Base-by-base conservation (phyloP, 2,797 vertebrate species). In the Diplodus puntazzo region DNA sequence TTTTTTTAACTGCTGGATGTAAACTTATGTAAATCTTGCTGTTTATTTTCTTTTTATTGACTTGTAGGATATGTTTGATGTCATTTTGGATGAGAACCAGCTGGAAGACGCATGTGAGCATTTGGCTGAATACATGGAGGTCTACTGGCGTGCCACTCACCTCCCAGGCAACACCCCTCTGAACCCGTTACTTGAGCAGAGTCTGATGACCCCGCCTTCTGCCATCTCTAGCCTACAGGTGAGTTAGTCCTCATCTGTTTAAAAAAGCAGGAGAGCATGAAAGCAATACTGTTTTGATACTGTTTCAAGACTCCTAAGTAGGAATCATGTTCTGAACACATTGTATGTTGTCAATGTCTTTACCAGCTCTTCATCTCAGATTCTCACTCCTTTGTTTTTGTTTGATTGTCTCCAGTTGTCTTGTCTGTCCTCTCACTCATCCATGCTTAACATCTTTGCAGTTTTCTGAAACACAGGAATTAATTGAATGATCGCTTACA, bases 31-130 rank as follows among this genome's bases (percentile, higher is more conserved):
- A 43, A 23, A 12, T 67, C 34, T 9, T 43, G 30, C 58, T 48
- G 2, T 39, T 70, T 45, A 9, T 0, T 34, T 12, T 42, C 1
- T 49, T 46, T 14, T 34, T 45, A 45, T 45, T 69, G 42, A 17
- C 59, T 52, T 46, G 21, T 77, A 99, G 98, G 98, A 99, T 88
- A 97, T 98, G 89, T 98, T 98, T 71, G 97, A 98, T 70, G 97
- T 98, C 82, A 99, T 99, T 93, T 92, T 98, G 94, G 97, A 99
- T 49, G 98, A 99, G 89, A 99, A 99, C 95, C 98, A 98, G 89
- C 92, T 99, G 75, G 97, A 98, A 64, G 98, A 99, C 0, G 97
- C 98, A 54, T 98, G 97, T 5, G 97, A 98, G 82, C 98, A 99
- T 87, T 90, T 99, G 89, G 95, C 97, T 0, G 98, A 99, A 75